Percentiles rank a stretch among this genome's conserved stretches.
Evolutionary conservation across 2,888 invertebrate genomes (phyloP).

Genomic region (Trimorus sp.): DNA sequence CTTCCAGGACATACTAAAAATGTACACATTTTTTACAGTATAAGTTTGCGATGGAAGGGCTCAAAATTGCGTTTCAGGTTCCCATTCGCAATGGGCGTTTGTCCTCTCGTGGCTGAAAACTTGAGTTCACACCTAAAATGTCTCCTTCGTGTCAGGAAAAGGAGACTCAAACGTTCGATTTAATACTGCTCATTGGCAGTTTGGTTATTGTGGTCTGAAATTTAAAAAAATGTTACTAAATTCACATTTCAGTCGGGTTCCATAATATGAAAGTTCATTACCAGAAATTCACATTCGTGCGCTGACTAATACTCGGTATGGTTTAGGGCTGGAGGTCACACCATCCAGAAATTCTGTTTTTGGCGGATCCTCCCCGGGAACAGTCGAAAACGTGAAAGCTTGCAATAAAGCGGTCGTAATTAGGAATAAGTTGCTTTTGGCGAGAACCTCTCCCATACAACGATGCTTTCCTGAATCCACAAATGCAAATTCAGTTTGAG

Average conservation of each 20-base stretch:
- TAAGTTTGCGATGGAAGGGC: no score
- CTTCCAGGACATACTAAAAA: no score
- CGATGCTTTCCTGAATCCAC: slow-evolving; percentile 84
- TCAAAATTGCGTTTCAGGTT: no score
- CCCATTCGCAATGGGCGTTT: no score
- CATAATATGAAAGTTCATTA: neutral
- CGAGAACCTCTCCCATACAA: slow-evolving; percentile 91
- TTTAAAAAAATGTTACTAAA: neutral
- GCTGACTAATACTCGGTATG: slow-evolving; percentile 86
- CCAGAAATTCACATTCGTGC: slow-evolving; percentile 78
- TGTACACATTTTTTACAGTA: no score
- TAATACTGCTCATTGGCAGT: no score
- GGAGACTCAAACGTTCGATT: no score
- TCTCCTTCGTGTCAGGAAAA: no score
- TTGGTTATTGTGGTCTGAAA: neutral
- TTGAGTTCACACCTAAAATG: no score
- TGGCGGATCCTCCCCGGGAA: slow-evolving; percentile 86
- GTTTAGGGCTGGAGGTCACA: slow-evolving; percentile 89
- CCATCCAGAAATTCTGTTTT: slow-evolving; percentile 88
- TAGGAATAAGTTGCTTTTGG: slow-evolving; percentile 90
- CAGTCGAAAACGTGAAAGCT: slow-evolving; percentile 86
- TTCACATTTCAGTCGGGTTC: no score
- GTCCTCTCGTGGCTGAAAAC: no score
- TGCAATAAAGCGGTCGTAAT: slow-evolving; percentile 89
- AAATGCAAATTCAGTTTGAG: neutral